phyloP scores from a whole-genome alignment of 1,140 invertebrate genomes.

The Cyclargus thomasi region DNA sequence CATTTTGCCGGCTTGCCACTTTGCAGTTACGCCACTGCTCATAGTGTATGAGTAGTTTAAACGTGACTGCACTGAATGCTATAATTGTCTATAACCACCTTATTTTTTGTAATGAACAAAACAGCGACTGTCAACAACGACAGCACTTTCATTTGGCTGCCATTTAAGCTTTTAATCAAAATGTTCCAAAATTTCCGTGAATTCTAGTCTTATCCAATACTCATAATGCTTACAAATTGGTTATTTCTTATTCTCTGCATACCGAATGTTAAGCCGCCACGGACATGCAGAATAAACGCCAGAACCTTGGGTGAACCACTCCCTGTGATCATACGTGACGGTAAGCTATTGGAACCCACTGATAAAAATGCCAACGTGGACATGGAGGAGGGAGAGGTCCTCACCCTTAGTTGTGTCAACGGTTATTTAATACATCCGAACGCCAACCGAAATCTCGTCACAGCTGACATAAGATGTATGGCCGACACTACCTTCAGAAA shows the following conservation, averaged over 20 bases:
- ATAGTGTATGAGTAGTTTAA: no score
- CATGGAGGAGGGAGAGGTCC: slow-evolving; percentile 39
- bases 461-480: slow-evolving; percentile 45
- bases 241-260: slow-evolving; percentile 49
- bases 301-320: slow-evolving; percentile 52
- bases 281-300: slow-evolving; percentile 45
- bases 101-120: no score
- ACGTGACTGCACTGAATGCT: no score
- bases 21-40: no score
- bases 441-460: slow-evolving; percentile 23
- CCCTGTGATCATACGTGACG: slow-evolving; percentile 49
- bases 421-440: slow-evolving; percentile 41
- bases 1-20: no score
- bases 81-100: no score
- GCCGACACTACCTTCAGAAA: slow-evolving; percentile 50
- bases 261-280: slow-evolving; percentile 36
- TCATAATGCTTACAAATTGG: slow-evolving; percentile 38
- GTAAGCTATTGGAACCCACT: slow-evolving; percentile 47
- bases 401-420: slow-evolving; percentile 49
- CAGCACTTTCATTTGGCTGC: neutral
- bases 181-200: neutral
- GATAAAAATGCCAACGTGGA: slow-evolving; percentile 47
- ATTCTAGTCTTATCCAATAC: neutral
- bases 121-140: no score
- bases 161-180: neutral